Evolutionary conservation across 2,797 vertebrate species (phyloP).

Genomic region (Myotis vivesi): DNA sequence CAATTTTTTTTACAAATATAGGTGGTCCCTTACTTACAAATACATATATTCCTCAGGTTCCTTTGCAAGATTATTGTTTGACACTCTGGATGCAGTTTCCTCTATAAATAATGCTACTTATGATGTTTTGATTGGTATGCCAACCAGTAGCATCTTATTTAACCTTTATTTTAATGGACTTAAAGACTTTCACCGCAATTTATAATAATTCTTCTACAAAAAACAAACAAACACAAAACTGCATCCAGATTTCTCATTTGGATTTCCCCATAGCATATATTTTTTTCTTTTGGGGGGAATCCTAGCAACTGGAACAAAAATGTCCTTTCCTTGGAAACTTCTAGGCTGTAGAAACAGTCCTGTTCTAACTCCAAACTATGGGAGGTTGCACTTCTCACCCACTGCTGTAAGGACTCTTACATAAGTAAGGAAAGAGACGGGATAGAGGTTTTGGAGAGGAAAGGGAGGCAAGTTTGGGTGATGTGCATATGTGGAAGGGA

Average conservation of each 20-base stretch:
- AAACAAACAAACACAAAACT: not conserved
- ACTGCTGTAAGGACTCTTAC: not conserved
- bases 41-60: conserved; percentile 3
- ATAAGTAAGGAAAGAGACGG: not conserved
- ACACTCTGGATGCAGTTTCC: not conserved
- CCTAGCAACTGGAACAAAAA: not conserved
- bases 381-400: not conserved
- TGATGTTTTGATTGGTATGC: not conserved
- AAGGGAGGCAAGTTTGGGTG: not conserved
- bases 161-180: conserved; percentile 17
- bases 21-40: not conserved
- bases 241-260: conserved; percentile 1
- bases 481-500: conserved; percentile 10
- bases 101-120: not conserved
- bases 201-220: conserved; percentile 5
- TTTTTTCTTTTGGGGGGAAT: not conserved
- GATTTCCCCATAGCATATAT: not conserved
- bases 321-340: conserved; percentile 25
- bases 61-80: conserved; percentile 35
- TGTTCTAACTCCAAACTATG: conserved; percentile 4
- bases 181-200: not conserved
- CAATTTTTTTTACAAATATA: not conserved
- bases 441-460: conserved; percentile 10
- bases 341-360: conserved; percentile 5
- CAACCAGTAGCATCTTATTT: not conserved